Evolutionary conservation across 2,888 invertebrate genomes (phyloP).

Genomic region (Schizaphis graminum): DNA sequence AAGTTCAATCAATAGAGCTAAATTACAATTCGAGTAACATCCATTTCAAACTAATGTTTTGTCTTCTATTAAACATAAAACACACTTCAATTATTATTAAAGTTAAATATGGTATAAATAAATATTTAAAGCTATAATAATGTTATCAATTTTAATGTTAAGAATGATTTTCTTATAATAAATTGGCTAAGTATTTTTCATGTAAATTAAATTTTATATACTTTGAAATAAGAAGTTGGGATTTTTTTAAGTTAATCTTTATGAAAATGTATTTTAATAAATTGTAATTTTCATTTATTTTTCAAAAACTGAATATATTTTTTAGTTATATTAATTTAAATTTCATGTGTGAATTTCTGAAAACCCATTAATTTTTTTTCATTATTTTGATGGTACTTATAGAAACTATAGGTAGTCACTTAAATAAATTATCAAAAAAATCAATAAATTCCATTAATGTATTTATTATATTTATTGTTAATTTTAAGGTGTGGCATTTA

Average conservation of each 20-base stretch:
- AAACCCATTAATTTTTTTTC: neutral
- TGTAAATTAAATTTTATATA: neutral
- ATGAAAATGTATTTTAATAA: neutral
- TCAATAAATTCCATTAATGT: neutral
- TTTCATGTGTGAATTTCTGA: neutral
- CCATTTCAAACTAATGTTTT: conserved; percentile 24
- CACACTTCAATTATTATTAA: neutral
- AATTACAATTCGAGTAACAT: conserved; percentile 20
- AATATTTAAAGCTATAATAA: neutral
- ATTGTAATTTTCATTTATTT: neutral
- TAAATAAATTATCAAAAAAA: neutral
- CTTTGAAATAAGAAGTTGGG: neutral
- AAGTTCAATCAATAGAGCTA: conserved; percentile 27
- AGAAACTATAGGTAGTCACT: neutral
- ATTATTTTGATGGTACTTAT: neutral
- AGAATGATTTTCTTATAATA: too few species aligned
- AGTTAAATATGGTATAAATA: neutral
- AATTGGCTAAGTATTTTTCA: neutral
- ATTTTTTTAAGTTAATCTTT: neutral
- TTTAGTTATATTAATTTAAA: neutral
- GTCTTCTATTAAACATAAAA: neutral
- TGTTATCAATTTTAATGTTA: neutral
- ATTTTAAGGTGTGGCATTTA: neutral
- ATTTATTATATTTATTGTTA: neutral
- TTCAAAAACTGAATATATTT: neutral